phyloP scores from a whole-genome alignment of 2,797 vertebrate genomes.

The Tauraco hartlaubi region DNA sequence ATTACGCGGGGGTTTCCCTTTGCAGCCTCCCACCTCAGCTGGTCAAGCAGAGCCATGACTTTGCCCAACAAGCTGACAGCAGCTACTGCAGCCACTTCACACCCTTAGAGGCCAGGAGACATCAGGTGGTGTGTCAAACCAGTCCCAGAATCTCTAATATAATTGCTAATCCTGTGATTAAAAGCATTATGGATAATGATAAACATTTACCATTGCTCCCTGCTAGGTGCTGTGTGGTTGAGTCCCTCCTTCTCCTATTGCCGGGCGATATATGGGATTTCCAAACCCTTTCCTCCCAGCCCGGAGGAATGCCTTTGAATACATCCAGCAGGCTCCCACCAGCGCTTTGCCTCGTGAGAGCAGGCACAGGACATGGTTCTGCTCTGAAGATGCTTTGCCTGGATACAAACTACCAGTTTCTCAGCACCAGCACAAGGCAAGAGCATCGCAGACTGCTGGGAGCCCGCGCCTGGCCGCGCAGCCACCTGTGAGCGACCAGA shows the following conservation, averaged over 20 bases:
- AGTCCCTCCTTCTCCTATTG: background rate
- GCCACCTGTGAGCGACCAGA: background rate
- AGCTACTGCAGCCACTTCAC: background rate
- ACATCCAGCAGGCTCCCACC: background rate
- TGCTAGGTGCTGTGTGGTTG: background rate
- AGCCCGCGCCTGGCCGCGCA: background rate
- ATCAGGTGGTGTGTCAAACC: background rate
- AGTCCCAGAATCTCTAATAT: background rate
- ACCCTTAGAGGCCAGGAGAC: background rate
- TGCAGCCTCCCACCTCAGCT: background rate
- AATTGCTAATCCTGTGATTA: background rate
- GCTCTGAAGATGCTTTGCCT: background rate
- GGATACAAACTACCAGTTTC: background rate
- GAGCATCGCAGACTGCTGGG: background rate
- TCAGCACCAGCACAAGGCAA: background rate
- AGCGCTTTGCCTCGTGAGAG: fast-evolving
- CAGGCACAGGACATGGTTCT: background rate
- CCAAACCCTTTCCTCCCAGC: background rate
- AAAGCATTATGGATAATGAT: background rate
- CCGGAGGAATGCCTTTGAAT: background rate
- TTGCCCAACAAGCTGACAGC: background rate
- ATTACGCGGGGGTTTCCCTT: background rate
- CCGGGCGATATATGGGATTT: background rate
- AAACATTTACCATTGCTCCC: background rate
- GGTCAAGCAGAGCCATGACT: background rate